Percentiles rank a stretch among this genome's conserved stretches.
Conservation (phyloP, 2,888 invertebrate genomes). For the Drosophila leonis region DNA sequence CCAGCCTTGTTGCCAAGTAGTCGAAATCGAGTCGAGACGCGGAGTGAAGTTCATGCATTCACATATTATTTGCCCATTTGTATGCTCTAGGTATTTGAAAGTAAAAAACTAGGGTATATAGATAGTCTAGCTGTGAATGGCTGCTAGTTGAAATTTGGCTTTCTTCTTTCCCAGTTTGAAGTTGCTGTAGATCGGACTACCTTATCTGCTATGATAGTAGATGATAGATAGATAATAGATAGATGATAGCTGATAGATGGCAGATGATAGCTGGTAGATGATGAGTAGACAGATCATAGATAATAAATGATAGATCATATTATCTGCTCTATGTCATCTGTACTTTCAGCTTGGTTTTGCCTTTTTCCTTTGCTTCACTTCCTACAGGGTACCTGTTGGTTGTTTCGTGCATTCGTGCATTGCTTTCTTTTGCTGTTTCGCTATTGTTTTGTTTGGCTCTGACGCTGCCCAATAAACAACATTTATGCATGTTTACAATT, state of each 20-base stretch:
- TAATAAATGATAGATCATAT: neutral
- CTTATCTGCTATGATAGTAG: neutral
- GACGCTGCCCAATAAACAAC: constrained; percentile 65
- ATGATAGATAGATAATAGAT: neutral
- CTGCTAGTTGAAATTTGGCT: neutral
- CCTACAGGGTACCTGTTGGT: constrained; percentile 32
- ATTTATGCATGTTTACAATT: constrained; percentile 75
- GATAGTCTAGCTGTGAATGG: neutral
- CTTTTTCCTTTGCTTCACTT: neutral
- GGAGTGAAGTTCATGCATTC: constrained; percentile 38
- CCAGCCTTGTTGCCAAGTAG: constrained; percentile 56
- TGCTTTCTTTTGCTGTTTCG: constrained; percentile 23
- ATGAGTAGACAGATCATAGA: neutral
- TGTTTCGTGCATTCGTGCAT: neutral
- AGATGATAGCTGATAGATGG: neutral
- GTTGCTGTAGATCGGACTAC: neutral
- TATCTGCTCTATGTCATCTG: neutral
- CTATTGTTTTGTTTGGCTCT: constrained; percentile 53
- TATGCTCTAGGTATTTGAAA: constrained; percentile 7
- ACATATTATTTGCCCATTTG: constrained; percentile 58
- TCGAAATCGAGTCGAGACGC: constrained; percentile 36
- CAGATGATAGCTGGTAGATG: neutral
- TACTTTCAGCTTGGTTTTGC: neutral
- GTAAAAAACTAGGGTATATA: constrained; percentile 8
- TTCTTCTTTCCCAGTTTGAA: too few relatives aligned